phyloP scores from a whole-genome alignment of 2,797 vertebrate genomes.

The Parambassis ranga region DNA sequence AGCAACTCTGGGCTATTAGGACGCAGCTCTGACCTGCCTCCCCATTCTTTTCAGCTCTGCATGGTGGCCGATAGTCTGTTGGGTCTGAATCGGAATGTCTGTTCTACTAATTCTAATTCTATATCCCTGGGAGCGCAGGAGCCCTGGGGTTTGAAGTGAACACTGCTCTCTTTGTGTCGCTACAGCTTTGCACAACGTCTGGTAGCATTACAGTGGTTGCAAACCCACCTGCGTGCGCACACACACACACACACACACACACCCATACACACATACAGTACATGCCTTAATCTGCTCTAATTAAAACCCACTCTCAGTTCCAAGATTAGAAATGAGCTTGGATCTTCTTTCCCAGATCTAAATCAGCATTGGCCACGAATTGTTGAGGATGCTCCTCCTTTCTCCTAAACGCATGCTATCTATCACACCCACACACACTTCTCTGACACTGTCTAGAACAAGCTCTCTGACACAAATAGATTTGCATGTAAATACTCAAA shows the following conservation, averaged over 20 bases:
- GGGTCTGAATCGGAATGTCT: constrained; percentile 56
- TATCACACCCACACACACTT: constrained; percentile 1
- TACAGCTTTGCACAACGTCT: constrained; percentile 60
- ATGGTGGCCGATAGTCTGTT: constrained; percentile 36
- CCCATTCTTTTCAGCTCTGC: constrained; percentile 34
- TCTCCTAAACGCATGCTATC: not conserved
- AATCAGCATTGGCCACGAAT: constrained; percentile 49
- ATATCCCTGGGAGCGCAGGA: constrained; percentile 80
- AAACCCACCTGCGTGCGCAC: constrained; percentile 42
- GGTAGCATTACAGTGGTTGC: constrained; percentile 62
- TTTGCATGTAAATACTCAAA: not conserved
- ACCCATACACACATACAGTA: constrained; percentile 45
- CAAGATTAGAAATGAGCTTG: constrained; percentile 74
- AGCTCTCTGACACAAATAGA: not conserved
- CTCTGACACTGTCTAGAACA: not conserved
- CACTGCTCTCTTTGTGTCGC: constrained; percentile 74
- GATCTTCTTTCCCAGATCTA: constrained; percentile 76
- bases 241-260: constrained; percentile 46
- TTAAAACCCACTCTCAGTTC: constrained; percentile 83
- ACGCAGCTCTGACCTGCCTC: constrained; percentile 35
- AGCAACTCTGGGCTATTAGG: constrained; percentile 24
- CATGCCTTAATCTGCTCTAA: constrained; percentile 80
- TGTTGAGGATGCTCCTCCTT: constrained; percentile 33
- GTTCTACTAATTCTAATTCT: constrained; percentile 79
- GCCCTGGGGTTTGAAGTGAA: constrained; percentile 72